Evolutionary conservation across 1,140 invertebrate genomes (phyloP), one percentile per base, ranked within the genome.

Genomic region (Pectinophora gossypiella): DNA sequence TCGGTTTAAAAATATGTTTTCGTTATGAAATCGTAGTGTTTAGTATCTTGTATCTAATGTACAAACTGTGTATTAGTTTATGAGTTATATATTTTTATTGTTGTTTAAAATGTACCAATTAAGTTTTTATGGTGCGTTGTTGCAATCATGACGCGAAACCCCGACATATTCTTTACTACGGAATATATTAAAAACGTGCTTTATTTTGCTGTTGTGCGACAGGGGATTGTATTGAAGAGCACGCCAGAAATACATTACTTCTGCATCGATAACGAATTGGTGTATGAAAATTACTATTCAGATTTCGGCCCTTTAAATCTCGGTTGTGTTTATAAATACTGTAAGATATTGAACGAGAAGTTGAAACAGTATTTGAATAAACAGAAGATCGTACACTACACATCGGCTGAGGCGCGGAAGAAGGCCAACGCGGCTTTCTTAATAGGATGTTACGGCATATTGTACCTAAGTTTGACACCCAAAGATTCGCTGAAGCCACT

Each of bases 261-360:
- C 74, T 93, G 90, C 70, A 93, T 98, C 50, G 97, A 99, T 83
- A 92, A 96, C 71, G 94, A 98, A 75, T 89, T 98, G 36, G 89
- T 96, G 1, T 99, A 99, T 88, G 96, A 98, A 89, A 97, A 97
- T 86, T 99, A 99, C 88, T 99, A 97, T 88, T 91, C 93, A 38
- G 98, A 99, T 85, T 99, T 99, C 90, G 98, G 98, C 0, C 98
- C 98, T 0, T 80, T 99, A 35, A 99, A 99, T 89, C 90, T 99
- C 60, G 95, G 96, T 19, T 97, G 97, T 92, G 88, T 99, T 3
- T 98, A 97, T 88, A 91, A 94, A 59, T 99, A 99, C 81, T 99
- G 97, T 86, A 91, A 91, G 68, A 96, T 96, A 85, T 76, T 99
- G 36, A 95, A 97, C 77, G 93, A 85, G 43, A 85, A 85, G 68